Evolutionary conservation across 1,140 invertebrate genomes (phyloP), one percentile per base, ranked within the genome.

Genomic region (Hermatobates lingyangjiaoensis): DNA sequence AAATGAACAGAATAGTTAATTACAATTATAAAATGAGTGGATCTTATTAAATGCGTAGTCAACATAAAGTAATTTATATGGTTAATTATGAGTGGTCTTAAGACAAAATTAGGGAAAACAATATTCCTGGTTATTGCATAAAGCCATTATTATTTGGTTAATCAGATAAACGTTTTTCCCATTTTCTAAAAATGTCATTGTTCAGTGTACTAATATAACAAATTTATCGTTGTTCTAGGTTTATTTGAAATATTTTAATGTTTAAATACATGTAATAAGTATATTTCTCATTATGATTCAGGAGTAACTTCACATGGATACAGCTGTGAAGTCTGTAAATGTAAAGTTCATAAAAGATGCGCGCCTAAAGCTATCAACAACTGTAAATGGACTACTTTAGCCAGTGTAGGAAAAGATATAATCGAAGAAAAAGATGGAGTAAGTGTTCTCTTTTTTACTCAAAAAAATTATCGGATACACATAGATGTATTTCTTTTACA

Each of bases 271-370:
- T 28, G 4, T 45, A 20, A 26, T 38, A 27, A 28, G 3, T 47
- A 21, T 30, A 1, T 51, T 44, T 20, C 26, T 25, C 15, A 54
- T 38, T 44, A 39, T 49, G 49, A 56, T 63, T 38, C 74, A 66
- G 90, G 90, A 34, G 88, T 95, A 20, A 89, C 87, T 1, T 90
- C 87, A 34, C 87, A 94, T 64, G 91, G 91, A 25, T 74, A 93
- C 18, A 92, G 89, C 56, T 96, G 92, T 69, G 91, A 95, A 72
- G 81, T 95, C 10, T 97, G 91, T 74, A 96, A 96, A 71, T 90
- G 84, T 68, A 95, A 95, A 69, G 84, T 89, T 26, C 92, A 96
- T 69, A 95, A 95, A 68, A 70, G 83, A 50, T 97, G 92, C 69
- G 87, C 87, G 0, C 74, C 81, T 30, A 87, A 91, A 66, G 87